Percentiles rank a stretch among this genome's conserved stretches.
Evolutionary conservation across 2,113 vertebrate genomes (phyloP).

Genomic region (Oenanthe melanoleuca): DNA sequence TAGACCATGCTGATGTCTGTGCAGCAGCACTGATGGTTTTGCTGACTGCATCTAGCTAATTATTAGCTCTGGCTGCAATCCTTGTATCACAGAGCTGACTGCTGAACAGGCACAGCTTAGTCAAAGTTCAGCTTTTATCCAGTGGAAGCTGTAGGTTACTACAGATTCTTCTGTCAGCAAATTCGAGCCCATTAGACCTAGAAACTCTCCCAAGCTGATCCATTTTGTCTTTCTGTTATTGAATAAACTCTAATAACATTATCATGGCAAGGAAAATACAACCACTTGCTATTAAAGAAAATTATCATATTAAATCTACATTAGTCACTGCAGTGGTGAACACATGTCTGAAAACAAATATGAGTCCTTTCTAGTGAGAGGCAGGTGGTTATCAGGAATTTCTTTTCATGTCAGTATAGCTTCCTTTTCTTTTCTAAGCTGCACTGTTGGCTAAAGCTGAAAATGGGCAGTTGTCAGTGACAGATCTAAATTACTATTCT

Average conservation of each 20-base stretch:
- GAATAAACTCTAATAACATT: background rate
- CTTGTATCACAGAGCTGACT: background rate
- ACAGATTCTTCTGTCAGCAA: background rate
- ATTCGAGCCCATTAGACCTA: background rate
- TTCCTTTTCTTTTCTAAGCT: slow-evolving; percentile 32
- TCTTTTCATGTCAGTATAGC: background rate
- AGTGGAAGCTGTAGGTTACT: background rate
- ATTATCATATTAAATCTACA: slow-evolving; percentile 23
- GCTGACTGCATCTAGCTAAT: background rate
- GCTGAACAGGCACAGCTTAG: background rate
- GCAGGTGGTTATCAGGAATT: background rate
- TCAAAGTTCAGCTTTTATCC: background rate
- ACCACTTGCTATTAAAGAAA: background rate
- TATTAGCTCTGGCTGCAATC: background rate
- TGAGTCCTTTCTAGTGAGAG: slow-evolving; percentile 21
- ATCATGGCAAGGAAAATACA: slow-evolving; percentile 13
- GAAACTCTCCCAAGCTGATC: background rate
- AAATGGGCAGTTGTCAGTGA: slow-evolving; percentile 48
- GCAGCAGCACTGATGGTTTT: background rate
- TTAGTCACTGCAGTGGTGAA: background rate
- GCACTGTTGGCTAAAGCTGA: slow-evolving; percentile 19
- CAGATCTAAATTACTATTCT: slow-evolving; percentile 48
- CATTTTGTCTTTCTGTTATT: background rate
- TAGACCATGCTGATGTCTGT: background rate
- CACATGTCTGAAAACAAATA: slow-evolving; percentile 9